phyloP scores from a whole-genome alignment of 2,113 vertebrate genomes.

The Cyanoramphus novaezelandiae region DNA sequence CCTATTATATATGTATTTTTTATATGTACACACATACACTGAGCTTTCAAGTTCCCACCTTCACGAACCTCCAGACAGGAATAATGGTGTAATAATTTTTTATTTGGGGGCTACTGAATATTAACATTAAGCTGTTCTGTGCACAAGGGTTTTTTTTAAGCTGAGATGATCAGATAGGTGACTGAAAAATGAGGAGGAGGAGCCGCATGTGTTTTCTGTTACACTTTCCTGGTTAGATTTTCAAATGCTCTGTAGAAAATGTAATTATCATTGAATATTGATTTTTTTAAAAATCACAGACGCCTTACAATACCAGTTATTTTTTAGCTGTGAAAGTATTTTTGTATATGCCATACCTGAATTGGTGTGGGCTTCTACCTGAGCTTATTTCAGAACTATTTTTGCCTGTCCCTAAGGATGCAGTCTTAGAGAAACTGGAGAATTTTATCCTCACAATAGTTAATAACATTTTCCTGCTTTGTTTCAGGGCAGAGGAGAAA shows the following conservation, averaged over 20 bases:
- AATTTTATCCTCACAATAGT: neutral
- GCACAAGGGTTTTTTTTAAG: neutral
- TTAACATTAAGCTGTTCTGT: neutral
- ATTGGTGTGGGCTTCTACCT: neutral
- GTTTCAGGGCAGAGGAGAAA: slow-evolving; percentile 70
- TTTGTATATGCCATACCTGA: neutral
- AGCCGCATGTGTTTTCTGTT: neutral
- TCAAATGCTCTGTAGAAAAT: neutral
- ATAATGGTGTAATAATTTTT: neutral
- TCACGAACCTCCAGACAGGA: neutral
- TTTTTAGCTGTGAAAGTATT: neutral
- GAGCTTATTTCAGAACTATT: neutral
- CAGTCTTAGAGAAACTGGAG: neutral
- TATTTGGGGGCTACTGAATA: neutral
- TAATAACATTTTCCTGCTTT: neutral
- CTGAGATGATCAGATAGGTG: neutral
- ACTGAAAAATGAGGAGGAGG: neutral
- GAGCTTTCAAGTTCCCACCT: neutral
- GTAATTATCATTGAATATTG: neutral
- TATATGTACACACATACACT: neutral
- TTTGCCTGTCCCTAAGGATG: neutral
- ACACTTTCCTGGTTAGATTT: neutral
- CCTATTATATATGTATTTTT: neutral
- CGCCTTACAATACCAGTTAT: neutral
- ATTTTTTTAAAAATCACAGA: neutral